Evolutionary conservation across 1,140 invertebrate species (phyloP).

Genomic region (Drosophila baimaii): DNA sequence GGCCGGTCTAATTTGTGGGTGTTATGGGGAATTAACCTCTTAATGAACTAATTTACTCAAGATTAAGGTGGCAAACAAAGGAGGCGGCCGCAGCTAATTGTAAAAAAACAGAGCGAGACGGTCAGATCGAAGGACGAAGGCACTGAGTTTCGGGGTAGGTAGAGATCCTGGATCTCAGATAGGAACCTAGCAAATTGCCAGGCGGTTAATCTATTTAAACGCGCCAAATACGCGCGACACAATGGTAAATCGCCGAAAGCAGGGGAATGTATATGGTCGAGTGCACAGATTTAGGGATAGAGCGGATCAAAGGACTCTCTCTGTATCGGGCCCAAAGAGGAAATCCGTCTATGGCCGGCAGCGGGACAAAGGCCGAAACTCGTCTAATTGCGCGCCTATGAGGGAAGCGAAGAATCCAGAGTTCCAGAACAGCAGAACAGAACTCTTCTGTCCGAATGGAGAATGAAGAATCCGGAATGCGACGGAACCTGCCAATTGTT

Average conservation of each 20-base stretch:
- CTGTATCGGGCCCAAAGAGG: constrained; percentile 46
- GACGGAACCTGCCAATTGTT: constrained; percentile 50
- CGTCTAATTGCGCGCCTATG: constrained; percentile 81
- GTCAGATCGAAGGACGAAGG: constrained; percentile 7
- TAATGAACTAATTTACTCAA: constrained; percentile 84
- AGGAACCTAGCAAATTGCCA: constrained; percentile 76
- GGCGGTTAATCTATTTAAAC: constrained; percentile 84
- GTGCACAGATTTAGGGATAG: constrained; percentile 82
- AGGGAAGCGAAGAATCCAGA: constrained; percentile 36
- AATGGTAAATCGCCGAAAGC: constrained; percentile 48
- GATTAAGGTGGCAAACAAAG: constrained; percentile 81
- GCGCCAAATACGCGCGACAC: constrained; percentile 82
- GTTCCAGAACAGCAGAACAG: constrained; percentile 13
- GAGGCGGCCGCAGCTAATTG: constrained; percentile 76
- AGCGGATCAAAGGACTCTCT: constrained; percentile 67
- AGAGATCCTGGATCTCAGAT: constrained; percentile 57
- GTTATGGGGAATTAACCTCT: constrained; percentile 84
- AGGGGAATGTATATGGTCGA: constrained; percentile 59
- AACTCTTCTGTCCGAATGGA: constrained; percentile 11
- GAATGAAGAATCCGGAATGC: constrained; percentile 20
- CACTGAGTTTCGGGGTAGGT: constrained; percentile 19
- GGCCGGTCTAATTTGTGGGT: constrained; percentile 76
- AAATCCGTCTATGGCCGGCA: constrained; percentile 58
- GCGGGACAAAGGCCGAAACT: constrained; percentile 70
- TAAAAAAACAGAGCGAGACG: constrained; percentile 40